These are phyloP conservation scores for Lydus trimaculatus DNA, from an alignment of 2,888 invertebrate genomes.

Conservation along the genomic window DNA sequence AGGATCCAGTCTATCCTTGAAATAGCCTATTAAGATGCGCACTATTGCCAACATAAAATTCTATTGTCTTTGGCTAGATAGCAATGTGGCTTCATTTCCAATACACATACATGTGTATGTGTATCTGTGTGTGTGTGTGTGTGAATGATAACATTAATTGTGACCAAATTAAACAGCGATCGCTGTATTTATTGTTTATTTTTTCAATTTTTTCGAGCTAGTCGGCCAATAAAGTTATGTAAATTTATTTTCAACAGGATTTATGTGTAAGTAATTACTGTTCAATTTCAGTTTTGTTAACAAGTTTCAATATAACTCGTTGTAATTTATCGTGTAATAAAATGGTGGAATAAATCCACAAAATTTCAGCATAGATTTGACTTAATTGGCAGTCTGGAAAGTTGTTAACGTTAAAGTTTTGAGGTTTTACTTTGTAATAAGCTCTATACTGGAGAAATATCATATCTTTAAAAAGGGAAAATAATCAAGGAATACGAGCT, in stretches of 20 bases:
- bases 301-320: conserved; percentile 8
- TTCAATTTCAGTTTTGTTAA: conserved; percentile 7
- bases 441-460: conserved; percentile 12
- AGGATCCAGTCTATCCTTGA: background rate
- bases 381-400: conserved; percentile 14
- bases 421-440: conserved; percentile 11
- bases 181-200: background rate
- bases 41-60: background rate
- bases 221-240: background rate
- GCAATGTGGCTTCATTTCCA: background rate
- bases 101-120: no score
- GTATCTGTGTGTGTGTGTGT: no score
- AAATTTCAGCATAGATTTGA: conserved; percentile 17
- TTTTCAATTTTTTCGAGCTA: background rate
- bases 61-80: background rate
- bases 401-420: conserved; percentile 24
- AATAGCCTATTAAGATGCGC: background rate
- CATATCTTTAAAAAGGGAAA: no score
- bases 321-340: conserved; percentile 8
- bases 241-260: background rate
- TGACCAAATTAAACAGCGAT: no score
- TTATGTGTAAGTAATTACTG: conserved; percentile 4
- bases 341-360: background rate
- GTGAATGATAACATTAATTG: no score
- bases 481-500: no score